Evolutionary conservation across 2,113 vertebrate species (phyloP), one percentile per base, ranked within the genome.

Genomic region (Tachysurus vachellii): DNA sequence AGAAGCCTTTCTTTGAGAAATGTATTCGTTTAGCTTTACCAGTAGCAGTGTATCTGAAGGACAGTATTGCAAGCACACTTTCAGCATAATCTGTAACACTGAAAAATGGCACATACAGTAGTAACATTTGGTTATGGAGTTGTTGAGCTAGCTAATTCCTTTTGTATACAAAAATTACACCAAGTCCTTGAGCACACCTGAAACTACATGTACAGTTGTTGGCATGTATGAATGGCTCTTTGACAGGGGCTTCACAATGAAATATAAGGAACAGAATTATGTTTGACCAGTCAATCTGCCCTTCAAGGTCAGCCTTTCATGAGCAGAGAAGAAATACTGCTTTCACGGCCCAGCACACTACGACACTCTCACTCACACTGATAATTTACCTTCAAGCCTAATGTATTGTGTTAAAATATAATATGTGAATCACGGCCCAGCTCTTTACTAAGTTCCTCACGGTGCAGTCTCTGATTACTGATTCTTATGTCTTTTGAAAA

Each of bases 291-390:
- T 84, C 68, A 77, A 84, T 77, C 50, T 68, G 59, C 50, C 26
- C 36, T 56, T 79, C 71, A 87, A 87, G 73, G 86, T 84, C 86
- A 79, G 71, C 31, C 71, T 57, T 79, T 87, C 61, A 87, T 68
- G 23, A 26, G 59, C 21, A 77, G 50, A 59, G 44, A n/a, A 71
- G 62, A 87, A 76, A 83, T 59, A 50, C 56, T 57, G 36, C 70
- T 62, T 83, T 71, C 71, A 7, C 21, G 50, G 84, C 57, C 47
- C 71, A 64, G 59, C 44, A 31, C 61, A 66, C 70, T 26, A 59
- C 59, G 14, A 70, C 71, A 64, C 71, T 36, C 59, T 53, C 17
- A 54, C 68, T 64, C 57, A 6, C 3, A 56, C 71, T 13, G 57
- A 83, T 47, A 10, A 57, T 87, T 83, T 77, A 77, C 59, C 83